phyloP scores from a whole-genome alignment of 1,140 invertebrate genomes.

The Antheraea pernyi region DNA sequence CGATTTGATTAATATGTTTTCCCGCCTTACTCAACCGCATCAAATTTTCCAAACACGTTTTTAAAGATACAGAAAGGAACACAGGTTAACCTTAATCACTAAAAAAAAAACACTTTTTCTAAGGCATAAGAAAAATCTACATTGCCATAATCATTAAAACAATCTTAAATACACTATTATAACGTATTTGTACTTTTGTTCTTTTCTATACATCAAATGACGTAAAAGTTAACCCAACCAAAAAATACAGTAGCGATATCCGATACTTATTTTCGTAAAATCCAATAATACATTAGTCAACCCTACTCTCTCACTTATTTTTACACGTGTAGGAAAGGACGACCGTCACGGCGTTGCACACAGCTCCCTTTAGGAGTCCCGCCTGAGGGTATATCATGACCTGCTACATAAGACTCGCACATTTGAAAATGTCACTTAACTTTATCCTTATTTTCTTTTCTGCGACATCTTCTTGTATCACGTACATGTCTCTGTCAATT shows the following conservation, averaged over 20 bases:
- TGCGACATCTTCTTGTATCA: neutral
- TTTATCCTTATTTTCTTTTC: constrained; percentile 6
- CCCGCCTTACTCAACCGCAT: no score
- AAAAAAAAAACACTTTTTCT: no score
- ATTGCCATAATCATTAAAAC: no score
- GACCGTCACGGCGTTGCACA: constrained; percentile 15
- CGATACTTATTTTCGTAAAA: constrained; percentile 2
- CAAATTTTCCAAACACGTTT: no score
- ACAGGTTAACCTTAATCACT: no score
- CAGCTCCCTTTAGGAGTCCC: constrained; percentile 13
- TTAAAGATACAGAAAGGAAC: no score
- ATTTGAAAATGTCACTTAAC: constrained; percentile 1
- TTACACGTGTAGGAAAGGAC: constrained; percentile 5
- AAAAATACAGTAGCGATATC: neutral
- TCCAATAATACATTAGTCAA: constrained; percentile 10
- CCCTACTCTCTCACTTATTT: neutral
- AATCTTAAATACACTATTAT: no score
- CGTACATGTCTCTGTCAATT: neutral
- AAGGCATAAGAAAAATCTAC: no score
- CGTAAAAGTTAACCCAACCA: neutral
- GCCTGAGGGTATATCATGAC: constrained; percentile 22
- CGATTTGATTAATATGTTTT: no score
- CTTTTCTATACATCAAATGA: neutral
- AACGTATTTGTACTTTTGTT: no score
- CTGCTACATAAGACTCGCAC: constrained; percentile 3